A percentile compares a stretch with the other conserved stretches of the same genome.
These are phyloP conservation scores for Myopa testacea DNA, from an alignment of 2,888 invertebrate genomes.

Conservation along the genomic window DNA sequence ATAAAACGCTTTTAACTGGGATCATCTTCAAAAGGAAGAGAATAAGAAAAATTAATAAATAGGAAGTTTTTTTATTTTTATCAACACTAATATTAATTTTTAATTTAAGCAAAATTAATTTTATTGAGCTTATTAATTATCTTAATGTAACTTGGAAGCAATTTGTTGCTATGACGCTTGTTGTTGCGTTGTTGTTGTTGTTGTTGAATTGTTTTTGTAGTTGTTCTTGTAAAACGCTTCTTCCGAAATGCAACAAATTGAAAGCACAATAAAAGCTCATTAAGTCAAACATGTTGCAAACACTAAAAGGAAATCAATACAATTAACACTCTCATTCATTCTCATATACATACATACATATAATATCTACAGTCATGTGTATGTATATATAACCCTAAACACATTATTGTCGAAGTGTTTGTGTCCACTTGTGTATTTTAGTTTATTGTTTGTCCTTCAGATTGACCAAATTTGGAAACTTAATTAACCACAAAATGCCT, in stretches of 20 bases:
- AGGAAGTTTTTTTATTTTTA: no score
- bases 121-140: no score
- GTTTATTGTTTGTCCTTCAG: neutral
- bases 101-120: no score
- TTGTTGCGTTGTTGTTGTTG: no score
- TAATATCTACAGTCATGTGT: no score
- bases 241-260: neutral
- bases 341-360: neutral
- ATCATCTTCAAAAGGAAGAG: no score
- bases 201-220: neutral
- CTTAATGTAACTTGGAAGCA: no score
- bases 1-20: no score
- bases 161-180: no score
- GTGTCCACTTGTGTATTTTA: neutral
- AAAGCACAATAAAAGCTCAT: constrained; percentile 2
- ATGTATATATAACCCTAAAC: neutral
- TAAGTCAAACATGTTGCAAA: neutral
- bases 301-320: constrained; percentile 1
- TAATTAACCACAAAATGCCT: constrained; percentile 22
- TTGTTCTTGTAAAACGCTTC: neutral
- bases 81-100: no score
- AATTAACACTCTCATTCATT: neutral
- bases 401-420: neutral
- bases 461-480: constrained; percentile 1
- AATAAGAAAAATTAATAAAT: no score